Evolutionary conservation across 1,140 invertebrate genomes (phyloP).

Genomic region (Listronotus bonariensis): DNA sequence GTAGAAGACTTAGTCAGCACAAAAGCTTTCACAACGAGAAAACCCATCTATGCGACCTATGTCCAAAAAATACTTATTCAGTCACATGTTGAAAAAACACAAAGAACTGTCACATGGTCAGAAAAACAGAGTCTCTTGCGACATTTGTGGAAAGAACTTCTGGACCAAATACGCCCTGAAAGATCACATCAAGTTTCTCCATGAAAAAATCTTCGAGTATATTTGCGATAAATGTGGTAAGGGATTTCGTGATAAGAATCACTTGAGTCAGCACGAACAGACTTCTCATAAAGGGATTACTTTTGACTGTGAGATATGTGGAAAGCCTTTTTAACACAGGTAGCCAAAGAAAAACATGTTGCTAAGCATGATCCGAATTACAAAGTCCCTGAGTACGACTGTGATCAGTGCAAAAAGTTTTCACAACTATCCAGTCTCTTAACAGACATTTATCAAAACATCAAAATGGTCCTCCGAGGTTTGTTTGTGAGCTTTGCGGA

Average conservation of each 20-base stretch:
- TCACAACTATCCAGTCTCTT: background rate
- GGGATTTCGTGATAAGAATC: background rate
- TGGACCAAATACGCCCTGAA: constrained; percentile 6
- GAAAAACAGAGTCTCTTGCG: constrained; percentile 1
- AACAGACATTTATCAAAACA: constrained; percentile 6
- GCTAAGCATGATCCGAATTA: constrained; percentile 10
- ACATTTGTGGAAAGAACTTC: constrained; percentile 10
- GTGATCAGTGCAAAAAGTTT: constrained; percentile 7
- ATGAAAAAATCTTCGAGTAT: constrained; percentile 3
- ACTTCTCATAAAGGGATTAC: background rate
- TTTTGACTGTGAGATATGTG: constrained; percentile 3
- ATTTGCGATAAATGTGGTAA: constrained; percentile 13
- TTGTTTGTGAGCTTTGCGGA: constrained; percentile 11
- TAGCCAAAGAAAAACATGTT: background rate
- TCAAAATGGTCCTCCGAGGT: background rate
- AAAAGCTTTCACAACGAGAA: constrained; percentile 11
- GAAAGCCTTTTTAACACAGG: constrained; percentile 7
- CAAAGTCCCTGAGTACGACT: background rate
- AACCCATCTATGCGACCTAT: constrained; percentile 16
- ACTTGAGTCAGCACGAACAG: constrained; percentile 1
- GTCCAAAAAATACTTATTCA: constrained; percentile 16
- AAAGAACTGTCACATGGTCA: background rate
- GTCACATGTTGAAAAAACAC: constrained; percentile 14
- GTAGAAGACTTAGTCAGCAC: background rate
- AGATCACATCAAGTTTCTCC: constrained; percentile 5